These are phyloP conservation scores for Phrynosoma platyrhinos DNA, from an alignment of 2,113 vertebrate genomes.

Conservation along the genomic window DNA sequence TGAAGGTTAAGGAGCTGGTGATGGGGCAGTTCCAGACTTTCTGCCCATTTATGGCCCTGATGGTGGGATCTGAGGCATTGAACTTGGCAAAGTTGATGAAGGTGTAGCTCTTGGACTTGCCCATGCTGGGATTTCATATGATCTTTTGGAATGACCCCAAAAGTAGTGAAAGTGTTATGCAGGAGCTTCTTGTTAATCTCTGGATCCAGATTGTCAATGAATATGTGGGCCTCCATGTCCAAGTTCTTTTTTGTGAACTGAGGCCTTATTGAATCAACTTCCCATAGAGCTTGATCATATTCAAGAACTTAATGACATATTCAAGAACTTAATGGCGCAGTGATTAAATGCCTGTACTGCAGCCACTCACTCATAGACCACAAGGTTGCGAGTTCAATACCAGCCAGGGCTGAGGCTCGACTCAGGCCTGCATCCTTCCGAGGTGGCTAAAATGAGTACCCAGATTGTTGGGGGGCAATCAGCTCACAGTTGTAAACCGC, in stretches of 20 bases:
- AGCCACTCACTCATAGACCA: too few relatives aligned
- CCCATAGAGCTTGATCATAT: conserved; percentile 97
- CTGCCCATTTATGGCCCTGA: conserved; percentile 97
- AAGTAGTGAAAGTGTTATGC: conserved; percentile 97
- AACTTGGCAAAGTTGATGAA: too few relatives aligned
- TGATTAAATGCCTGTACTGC: too few relatives aligned
- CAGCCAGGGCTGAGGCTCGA: too few relatives aligned
- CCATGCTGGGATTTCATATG: conserved; percentile 96
- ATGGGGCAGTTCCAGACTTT: too few relatives aligned
- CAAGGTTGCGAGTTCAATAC: too few relatives aligned
- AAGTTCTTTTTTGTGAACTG: conserved; percentile 98
- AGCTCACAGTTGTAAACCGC: too few relatives aligned
- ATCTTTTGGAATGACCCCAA: conserved; percentile 97
- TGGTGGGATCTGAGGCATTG: conserved; percentile 92
- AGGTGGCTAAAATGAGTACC: too few relatives aligned
- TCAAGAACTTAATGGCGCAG: too few relatives aligned
- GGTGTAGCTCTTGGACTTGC: too few relatives aligned
- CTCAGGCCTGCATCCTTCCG: too few relatives aligned
- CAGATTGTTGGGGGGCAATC: too few relatives aligned
- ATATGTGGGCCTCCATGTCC: conserved; percentile 97
- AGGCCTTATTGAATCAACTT: conserved; percentile 98
- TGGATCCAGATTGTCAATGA: conserved; percentile 95
- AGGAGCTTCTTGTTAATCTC: conserved; percentile 97
- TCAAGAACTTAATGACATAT: conserved; percentile 99
- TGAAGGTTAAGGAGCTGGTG: conserved; percentile 97